Evolutionary conservation across 2,113 vertebrate species (phyloP).

Genomic region (Gavia stellata): DNA sequence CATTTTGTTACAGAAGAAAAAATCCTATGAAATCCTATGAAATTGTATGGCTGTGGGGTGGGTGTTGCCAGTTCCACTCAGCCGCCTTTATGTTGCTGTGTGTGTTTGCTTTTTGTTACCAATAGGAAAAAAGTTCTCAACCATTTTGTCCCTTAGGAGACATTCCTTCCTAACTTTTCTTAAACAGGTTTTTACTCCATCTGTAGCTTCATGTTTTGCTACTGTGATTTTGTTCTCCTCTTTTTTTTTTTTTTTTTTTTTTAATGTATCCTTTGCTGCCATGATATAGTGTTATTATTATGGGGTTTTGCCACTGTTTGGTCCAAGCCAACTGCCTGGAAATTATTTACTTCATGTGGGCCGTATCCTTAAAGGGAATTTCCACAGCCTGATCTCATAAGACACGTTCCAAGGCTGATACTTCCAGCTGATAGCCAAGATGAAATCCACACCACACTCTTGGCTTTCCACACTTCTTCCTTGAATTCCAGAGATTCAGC

Average conservation of each 20-base stretch:
- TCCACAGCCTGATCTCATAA: neutral
- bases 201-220: neutral
- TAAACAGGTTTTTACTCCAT: neutral
- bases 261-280: neutral
- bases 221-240: neutral
- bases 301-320: neutral
- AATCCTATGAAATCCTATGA: neutral
- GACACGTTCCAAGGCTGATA: neutral
- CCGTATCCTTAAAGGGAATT: neutral
- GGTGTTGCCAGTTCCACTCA: neutral
- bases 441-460: conserved; percentile 13
- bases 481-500: conserved; percentile 14
- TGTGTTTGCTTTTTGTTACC: neutral
- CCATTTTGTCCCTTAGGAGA: neutral
- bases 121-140: neutral
- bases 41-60: neutral
- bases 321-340: neutral
- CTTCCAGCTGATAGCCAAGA: neutral
- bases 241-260: neutral
- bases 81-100: neutral
- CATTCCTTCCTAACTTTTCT: neutral
- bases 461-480: conserved; percentile 9
- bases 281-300: neutral
- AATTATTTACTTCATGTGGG: neutral
- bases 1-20: neutral